phyloP scores from a whole-genome alignment of 2,113 vertebrate genomes.

The Ophthalmolycus amberensis region DNA sequence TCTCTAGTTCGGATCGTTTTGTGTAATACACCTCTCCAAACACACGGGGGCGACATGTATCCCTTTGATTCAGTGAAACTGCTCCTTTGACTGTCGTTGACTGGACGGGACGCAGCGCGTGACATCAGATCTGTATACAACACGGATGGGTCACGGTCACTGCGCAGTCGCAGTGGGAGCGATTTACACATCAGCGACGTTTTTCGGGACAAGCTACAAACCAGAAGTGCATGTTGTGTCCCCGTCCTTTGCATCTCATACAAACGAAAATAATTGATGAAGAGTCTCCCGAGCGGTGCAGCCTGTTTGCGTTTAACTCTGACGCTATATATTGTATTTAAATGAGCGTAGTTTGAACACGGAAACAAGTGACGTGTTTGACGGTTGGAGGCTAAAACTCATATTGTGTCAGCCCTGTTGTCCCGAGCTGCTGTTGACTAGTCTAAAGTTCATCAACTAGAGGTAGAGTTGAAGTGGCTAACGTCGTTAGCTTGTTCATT shows the following conservation, averaged over 20 bases:
- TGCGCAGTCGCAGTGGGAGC: fast-evolving
- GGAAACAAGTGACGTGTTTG: not conserved
- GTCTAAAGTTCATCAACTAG: constrained; percentile 63
- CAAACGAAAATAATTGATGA: constrained; percentile 15
- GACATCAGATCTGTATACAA: not conserved
- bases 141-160: constrained; percentile 21
- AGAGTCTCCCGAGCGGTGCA: not conserved
- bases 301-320: not conserved
- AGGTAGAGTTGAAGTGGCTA: constrained; percentile 38
- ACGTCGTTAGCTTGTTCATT: not conserved
- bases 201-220: not conserved
- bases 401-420: not conserved
- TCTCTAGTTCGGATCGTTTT: not conserved
- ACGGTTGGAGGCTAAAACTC: not conserved
- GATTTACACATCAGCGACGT: constrained; percentile 30
- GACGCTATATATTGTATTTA: not conserved
- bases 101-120: not conserved
- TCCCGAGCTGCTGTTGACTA: constrained; percentile 9
- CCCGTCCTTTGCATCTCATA: not conserved
- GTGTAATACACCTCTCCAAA: constrained; percentile 22
- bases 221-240: constrained; percentile 38
- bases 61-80: not conserved
- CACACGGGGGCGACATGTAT: constrained; percentile 25
- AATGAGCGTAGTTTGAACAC: not conserved
- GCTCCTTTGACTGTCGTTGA: not conserved